These are phyloP conservation scores for Actinopyga echinites DNA, from an alignment of 53 echinoderm and acorn worm genomes.

Conservation along the genomic window DNA sequence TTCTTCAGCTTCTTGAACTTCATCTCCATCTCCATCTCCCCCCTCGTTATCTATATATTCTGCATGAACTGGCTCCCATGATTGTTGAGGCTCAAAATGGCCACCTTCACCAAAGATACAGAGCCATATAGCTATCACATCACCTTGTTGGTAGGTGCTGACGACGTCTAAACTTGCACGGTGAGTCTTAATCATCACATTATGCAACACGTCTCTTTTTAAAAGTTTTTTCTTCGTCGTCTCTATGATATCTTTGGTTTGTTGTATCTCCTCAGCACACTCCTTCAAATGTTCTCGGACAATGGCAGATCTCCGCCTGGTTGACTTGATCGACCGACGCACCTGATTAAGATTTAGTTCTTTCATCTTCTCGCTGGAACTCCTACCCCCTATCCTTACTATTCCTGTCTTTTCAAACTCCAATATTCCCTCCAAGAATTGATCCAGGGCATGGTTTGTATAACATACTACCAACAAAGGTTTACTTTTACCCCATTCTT, in stretches of 20 bases:
- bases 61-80: not conserved
- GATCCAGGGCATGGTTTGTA: conserved; percentile 90
- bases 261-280: conserved; percentile 35
- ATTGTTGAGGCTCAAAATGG: not conserved
- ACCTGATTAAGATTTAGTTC: conserved; percentile 62
- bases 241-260: conserved; percentile 34
- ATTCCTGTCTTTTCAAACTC: conserved; percentile 57
- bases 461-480: conserved; percentile 85
- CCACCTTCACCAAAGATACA: conserved; percentile 10
- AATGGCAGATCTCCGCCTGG: conserved; percentile 13
- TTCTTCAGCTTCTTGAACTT: not conserved
- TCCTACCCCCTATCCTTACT: conserved; percentile 84
- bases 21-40: no score
- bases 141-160: not conserved
- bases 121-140: conserved; percentile 7
- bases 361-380: conserved; percentile 72
- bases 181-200: conserved; percentile 35
- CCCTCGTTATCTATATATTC: no score
- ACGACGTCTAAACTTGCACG: not conserved
- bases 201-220: conserved; percentile 34
- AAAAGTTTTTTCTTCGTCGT: conserved; percentile 53
- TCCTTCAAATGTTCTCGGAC: conserved; percentile 23
- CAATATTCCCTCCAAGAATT: conserved; percentile 79
- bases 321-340: conserved; percentile 22
- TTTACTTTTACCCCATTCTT: not conserved